Evolutionary conservation across 2,888 invertebrate genomes (phyloP).

Genomic region (Lampropteryx suffumata): DNA sequence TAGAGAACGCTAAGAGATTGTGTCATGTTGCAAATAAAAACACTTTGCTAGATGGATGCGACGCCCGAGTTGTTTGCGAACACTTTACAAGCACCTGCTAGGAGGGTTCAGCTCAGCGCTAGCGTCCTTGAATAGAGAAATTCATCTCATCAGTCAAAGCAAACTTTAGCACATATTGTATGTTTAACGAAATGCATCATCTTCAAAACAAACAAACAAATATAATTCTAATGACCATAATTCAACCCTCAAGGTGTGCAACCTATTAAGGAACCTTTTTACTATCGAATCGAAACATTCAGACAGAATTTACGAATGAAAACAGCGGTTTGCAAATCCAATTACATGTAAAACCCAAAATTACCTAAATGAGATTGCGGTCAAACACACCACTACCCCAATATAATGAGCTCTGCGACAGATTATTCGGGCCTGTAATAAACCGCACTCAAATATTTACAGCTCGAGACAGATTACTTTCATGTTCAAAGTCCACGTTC

Average conservation of each 20-base stretch:
- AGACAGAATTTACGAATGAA: no score
- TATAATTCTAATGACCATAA: no score
- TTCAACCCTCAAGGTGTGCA: no score
- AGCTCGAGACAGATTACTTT: constrained; percentile 10
- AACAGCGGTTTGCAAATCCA: no score
- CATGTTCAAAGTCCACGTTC: constrained; percentile 1
- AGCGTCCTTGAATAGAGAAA: constrained; percentile 2
- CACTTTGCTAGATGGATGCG: constrained; percentile 16
- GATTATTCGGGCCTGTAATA: constrained; percentile 11
- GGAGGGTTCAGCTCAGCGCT: constrained; percentile 1
- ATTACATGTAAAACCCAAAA: no score
- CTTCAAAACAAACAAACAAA: no score
- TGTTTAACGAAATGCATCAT: no score
- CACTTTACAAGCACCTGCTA: constrained; percentile 12
- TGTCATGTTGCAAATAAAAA: constrained; percentile 22
- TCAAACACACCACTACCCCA: no score
- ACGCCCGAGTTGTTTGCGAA: constrained; percentile 15
- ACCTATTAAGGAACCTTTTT: no score
- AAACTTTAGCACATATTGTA: background rate
- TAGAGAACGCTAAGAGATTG: constrained; percentile 7
- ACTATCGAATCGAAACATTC: no score
- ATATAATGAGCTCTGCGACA: no score
- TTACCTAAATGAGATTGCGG: no score
- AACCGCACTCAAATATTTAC: constrained; percentile 21
- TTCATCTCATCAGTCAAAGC: constrained; percentile 5